phyloP scores from a whole-genome alignment of 2,113 vertebrate genomes.

The Ochotona princeps region DNA sequence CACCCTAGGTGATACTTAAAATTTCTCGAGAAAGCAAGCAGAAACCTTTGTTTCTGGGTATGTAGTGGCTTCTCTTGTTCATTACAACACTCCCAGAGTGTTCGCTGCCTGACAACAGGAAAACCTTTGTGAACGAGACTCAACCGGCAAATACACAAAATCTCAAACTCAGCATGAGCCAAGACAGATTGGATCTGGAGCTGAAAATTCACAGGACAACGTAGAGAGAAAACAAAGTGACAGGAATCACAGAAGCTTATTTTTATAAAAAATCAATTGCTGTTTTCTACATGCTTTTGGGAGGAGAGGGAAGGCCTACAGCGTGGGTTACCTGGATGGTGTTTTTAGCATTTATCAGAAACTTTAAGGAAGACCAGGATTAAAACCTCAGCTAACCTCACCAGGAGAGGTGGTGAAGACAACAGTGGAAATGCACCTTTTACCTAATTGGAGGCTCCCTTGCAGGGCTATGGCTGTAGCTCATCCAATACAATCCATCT shows the following conservation, averaged over 20 bases:
- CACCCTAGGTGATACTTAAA: conserved; percentile 43
- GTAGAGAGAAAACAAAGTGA: not conserved
- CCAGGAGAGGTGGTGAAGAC: not conserved
- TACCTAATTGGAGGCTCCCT: not conserved
- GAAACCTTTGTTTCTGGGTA: conserved; percentile 14
- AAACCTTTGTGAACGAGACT: conserved; percentile 6
- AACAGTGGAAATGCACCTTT: not conserved
- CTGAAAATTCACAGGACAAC: not conserved
- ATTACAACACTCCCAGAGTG: not conserved
- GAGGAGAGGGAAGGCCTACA: not conserved
- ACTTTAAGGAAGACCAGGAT: not conserved
- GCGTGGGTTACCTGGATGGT: not conserved
- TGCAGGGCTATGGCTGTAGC: not conserved
- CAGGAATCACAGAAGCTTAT: not conserved
- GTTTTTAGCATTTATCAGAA: conserved; percentile 11
- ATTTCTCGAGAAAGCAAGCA: conserved; percentile 12
- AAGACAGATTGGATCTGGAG: conserved; percentile 5
- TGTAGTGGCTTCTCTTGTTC: not conserved
- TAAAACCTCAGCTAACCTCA: conserved; percentile 34
- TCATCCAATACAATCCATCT: conserved; percentile 33
- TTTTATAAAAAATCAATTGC: not conserved
- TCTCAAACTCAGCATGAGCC: conserved; percentile 43
- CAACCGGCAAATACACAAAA: not conserved
- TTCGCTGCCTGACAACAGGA: not conserved
- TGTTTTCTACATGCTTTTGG: not conserved